Conservation (phyloP, 2,888 invertebrate species). For the Charanyca ferruginea region DNA sequence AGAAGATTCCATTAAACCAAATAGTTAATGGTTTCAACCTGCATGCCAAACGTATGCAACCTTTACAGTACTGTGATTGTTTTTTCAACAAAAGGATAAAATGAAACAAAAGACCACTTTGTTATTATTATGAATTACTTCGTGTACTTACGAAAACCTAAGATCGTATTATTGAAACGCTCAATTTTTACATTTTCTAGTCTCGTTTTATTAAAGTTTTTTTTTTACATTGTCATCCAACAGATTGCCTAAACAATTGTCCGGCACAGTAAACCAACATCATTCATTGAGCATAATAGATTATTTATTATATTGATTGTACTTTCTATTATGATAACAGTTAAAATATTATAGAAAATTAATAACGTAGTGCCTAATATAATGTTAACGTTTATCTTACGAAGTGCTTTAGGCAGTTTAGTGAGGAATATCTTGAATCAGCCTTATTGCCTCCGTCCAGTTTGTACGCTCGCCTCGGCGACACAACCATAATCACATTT, state of each 20-base stretch:
- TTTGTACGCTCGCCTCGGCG: slow-evolving; percentile 26
- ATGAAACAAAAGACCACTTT: not conserved
- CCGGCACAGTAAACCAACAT: slow-evolving; percentile 43
- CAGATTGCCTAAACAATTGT: slow-evolving; percentile 54
- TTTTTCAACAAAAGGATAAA: too few relatives aligned
- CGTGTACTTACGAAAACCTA: slow-evolving; percentile 32
- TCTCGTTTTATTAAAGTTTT: slow-evolving; percentile 85
- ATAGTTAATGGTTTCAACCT: too few relatives aligned
- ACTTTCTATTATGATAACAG: slow-evolving; percentile 54
- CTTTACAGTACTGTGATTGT: too few relatives aligned
- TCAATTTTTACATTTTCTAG: slow-evolving; percentile 87
- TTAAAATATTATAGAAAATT: slow-evolving; percentile 58
- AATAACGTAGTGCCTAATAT: slow-evolving; percentile 59
- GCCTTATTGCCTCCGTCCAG: slow-evolving; percentile 87
- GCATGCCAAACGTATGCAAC: too few relatives aligned
- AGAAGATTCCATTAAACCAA: too few relatives aligned
- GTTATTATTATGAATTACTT: not conserved
- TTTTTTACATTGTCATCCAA: slow-evolving; percentile 68
- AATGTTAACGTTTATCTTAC: slow-evolving; percentile 52
- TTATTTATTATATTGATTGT: slow-evolving; percentile 58
- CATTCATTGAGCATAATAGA: slow-evolving; percentile 50
- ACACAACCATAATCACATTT: slow-evolving; percentile 35
- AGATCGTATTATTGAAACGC: slow-evolving; percentile 79
- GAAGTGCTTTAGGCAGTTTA: slow-evolving; percentile 61
- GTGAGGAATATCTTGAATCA: slow-evolving; percentile 65